Evolutionary conservation across 2,888 invertebrate genomes (phyloP), one percentile per base, ranked within the genome.

Genomic region (Auanema sp.): DNA sequence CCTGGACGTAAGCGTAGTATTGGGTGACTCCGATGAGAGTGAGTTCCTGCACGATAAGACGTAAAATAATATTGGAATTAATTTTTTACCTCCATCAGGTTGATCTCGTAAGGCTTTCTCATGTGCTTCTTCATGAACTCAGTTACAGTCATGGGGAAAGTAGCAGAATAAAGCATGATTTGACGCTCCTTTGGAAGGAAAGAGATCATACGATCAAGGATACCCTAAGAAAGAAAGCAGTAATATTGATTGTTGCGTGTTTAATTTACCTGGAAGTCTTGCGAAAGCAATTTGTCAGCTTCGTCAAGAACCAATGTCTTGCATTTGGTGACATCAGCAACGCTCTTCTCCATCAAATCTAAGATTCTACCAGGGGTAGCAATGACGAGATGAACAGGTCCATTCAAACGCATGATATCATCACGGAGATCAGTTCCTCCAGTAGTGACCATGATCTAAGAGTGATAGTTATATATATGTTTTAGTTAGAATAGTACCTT

Each of bases 1-100:
- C 98, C 87, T 98, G 97, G 72, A 98, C 98, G 88, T 96, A 99
- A 84, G 98, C 98, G 87, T 98, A 98, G 89, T 97, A 98, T 87
- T 98, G 98, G 83, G 98, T 98, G 76, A 98, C 96, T 85, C 98
- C 98, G 86, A 98, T 96, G 72, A 98, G 87, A 72, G 98, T 98
- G 83, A 98, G 88, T 86, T 99, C 98, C 60, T 63, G 33, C 58
- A 63, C 14, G 40, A 16, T 18, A 16, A 47, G 43, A n/a, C n/a
- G 43, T 11, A 12, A 11, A 3, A 47, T 5, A 47, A 3, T 16
- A 47, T 21, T 47, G 21, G 10, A 21, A 18, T 16, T 24, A 11
- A n/a, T 21, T 16, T 58, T 49, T n/a, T 18, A 64, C 64, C 85
- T 98, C 98, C 98, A 98, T 99, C 84, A 98, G 89, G 87, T 98